These are phyloP conservation scores for Aphelocoma coerulescens DNA, from an alignment of 2,113 vertebrate species.

Conservation along the genomic window DNA sequence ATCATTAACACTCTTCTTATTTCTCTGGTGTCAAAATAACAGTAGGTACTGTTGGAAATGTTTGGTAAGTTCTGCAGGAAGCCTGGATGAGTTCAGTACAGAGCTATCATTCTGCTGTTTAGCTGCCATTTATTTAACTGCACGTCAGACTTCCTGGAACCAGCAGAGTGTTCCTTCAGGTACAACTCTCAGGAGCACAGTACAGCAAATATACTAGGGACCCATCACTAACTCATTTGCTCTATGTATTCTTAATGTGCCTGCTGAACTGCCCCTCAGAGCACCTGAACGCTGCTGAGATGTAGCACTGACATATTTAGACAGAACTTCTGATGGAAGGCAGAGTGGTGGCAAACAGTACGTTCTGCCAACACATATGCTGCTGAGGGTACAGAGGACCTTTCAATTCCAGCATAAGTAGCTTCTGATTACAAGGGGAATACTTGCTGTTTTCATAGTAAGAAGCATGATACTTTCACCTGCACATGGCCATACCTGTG, in stretches of 20 bases:
- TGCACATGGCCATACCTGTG: not conserved
- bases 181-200: not conserved
- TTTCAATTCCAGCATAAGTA: not conserved
- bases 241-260: not conserved
- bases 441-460: not conserved
- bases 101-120: not conserved
- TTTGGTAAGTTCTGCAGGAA: not conserved
- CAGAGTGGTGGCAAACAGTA: not conserved
- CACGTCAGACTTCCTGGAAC: not conserved
- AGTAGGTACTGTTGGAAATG: not conserved
- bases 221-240: not conserved
- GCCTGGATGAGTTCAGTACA: not conserved
- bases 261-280: not conserved
- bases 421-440: not conserved
- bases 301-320: not conserved
- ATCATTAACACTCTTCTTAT: not conserved
- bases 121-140: not conserved
- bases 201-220: not conserved
- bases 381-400: not conserved
- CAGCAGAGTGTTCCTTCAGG: not conserved
- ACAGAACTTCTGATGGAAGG: not conserved
- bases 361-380: accelerated
- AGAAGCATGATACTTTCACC: not conserved
- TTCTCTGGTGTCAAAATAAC: not conserved
- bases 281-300: not conserved